These are phyloP conservation scores for Microcebus jonahi DNA, from an alignment of 2,113 vertebrate species.

Conservation along the genomic window DNA sequence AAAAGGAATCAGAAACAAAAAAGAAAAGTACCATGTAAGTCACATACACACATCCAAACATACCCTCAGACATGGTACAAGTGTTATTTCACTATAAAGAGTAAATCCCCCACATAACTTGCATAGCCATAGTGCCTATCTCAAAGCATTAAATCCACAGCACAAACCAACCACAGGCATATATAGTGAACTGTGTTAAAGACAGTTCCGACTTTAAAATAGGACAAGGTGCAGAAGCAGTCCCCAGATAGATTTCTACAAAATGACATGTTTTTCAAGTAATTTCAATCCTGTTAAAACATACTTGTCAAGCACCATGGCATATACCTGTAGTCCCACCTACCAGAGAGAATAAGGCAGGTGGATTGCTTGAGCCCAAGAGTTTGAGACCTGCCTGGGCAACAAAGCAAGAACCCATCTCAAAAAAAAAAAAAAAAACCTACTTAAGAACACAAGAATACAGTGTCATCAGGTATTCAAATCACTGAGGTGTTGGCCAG, in stretches of 20 bases:
- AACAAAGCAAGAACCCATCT: neutral
- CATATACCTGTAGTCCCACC: neutral
- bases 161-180: neutral
- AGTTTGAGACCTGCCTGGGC: neutral
- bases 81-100: neutral
- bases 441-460: neutral
- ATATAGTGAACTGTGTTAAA: neutral
- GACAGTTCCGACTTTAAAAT: slow-evolving; percentile 23
- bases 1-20: slow-evolving; percentile 42
- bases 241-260: neutral
- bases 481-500: neutral
- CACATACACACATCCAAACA: neutral
- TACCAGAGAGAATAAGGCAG: neutral
- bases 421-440: neutral
- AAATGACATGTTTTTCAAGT: slow-evolving; percentile 8
- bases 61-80: neutral
- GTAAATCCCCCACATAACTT: neutral
- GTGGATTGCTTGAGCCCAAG: neutral
- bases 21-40: neutral
- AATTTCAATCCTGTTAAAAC: slow-evolving; percentile 29
- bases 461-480: neutral
- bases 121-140: neutral
- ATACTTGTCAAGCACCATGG: neutral
- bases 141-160: neutral
- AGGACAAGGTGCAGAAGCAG: neutral